phyloP scores from a whole-genome alignment of 2,888 invertebrate species.

The Coecobrya sp. region DNA sequence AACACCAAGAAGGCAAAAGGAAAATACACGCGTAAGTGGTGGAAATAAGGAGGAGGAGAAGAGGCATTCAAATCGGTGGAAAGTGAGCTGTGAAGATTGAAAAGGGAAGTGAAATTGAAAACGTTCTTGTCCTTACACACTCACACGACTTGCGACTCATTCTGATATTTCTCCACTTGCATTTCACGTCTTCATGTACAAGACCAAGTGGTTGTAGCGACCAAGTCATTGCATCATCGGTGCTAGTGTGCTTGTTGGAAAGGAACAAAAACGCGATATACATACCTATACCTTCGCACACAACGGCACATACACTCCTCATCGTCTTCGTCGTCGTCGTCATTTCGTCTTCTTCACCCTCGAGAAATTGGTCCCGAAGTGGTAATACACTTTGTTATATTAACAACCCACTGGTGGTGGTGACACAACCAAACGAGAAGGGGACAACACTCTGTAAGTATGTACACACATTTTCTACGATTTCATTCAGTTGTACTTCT shows the following conservation, averaged over 20 bases:
- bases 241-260: background rate
- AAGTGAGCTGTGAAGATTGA: constrained; percentile 78
- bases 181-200: constrained; percentile 34
- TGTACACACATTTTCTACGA: background rate
- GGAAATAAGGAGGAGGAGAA: constrained; percentile 39
- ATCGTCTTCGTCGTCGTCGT: constrained; percentile 56
- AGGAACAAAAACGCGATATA: background rate
- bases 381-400: constrained; percentile 80
- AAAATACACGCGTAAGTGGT: constrained; percentile 26
- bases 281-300: background rate
- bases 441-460: constrained; percentile 4
- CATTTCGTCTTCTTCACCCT: constrained; percentile 72
- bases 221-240: constrained; percentile 11
- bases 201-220: background rate
- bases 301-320: background rate
- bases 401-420: constrained; percentile 76
- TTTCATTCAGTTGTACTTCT: constrained; percentile 1
- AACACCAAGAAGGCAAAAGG: constrained; percentile 2
- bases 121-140: constrained; percentile 43
- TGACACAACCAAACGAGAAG: constrained; percentile 53
- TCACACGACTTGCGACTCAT: constrained; percentile 18
- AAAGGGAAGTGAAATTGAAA: constrained; percentile 76
- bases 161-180: constrained; percentile 32
- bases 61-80: constrained; percentile 72
- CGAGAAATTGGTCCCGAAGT: constrained; percentile 79